Base-by-base conservation (phyloP, 2,113 vertebrate species). In the Podarcis muralis region DNA sequence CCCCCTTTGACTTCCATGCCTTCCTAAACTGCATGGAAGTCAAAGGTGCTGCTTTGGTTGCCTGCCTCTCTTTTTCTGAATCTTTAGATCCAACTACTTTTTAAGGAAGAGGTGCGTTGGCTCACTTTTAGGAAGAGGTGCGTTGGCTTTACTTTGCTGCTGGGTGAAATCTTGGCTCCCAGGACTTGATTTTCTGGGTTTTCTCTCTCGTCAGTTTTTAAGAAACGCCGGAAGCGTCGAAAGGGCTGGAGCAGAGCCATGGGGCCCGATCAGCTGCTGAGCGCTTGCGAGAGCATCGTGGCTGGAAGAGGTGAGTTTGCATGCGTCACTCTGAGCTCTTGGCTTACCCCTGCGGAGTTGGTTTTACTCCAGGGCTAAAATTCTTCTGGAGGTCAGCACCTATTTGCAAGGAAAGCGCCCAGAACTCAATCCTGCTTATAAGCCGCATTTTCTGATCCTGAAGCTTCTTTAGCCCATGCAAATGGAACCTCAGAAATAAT, bases 261-360 rank as follows among this genome's bases (percentile, higher is more conserved):
- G 93, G 98, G 98, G 37, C 98, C 98, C 0, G 94, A 96, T 62
- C 98, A 99, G 87, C 96, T 99, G 85, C 93, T 98, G 90, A 97
- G 95, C 86, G 98, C 97, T 15, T 99, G 98, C 86, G 98, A 98
- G 94, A 96, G 97, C 87, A 98, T 99, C 92, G 97, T 97, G 20
- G 95, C 95, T 5, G 98, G 98, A 5, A 97, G 95, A 97, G 98
- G 98, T 99, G 37, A 65, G 93, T 3, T 7, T 59, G 32, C 15
- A n/a, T 37, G 27, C 22, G 15, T 43, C 5, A 3, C 27, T 65
- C 20, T 12, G 59, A 22, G 62, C 5, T 57, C 2, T 30, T 6
- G 12, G 16, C 20, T 4, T 78, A 4, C 25, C 15, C 5, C 6
- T 2, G 3, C 48, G 35, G n/a, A 5, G 1, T 75, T 16, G 6